These are phyloP conservation scores for Eremobia ochroleuca DNA, from an alignment of 2,888 invertebrate species.

Conservation along the genomic window DNA sequence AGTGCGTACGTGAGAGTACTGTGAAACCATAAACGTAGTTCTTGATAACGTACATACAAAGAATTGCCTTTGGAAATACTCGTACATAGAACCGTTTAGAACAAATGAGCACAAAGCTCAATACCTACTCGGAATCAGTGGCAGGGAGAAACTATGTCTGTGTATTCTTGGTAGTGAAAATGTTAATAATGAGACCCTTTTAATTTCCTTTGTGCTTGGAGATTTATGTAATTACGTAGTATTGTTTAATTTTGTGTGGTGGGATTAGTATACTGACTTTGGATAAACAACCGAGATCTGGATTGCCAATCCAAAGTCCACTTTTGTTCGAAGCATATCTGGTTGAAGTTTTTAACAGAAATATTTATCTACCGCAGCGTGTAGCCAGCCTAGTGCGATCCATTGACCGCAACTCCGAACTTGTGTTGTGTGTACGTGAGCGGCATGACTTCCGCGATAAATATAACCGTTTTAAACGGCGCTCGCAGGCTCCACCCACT, in stretches of 20 bases:
- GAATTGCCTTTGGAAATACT: too few relatives aligned
- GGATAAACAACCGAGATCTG: not conserved
- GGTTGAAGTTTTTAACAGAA: not conserved
- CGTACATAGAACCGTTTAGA: too few relatives aligned
- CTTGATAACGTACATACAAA: not conserved
- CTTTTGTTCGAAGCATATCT: not conserved
- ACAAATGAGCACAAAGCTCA: not conserved
- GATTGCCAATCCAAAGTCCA: not conserved
- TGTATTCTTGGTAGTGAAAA: not conserved
- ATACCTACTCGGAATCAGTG: not conserved
- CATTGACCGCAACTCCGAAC: constrained; percentile 60
- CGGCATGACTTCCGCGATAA: constrained; percentile 71
- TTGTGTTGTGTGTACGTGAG: constrained; percentile 72
- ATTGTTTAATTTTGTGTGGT: not conserved
- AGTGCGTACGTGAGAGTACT: not conserved
- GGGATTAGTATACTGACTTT: not conserved
- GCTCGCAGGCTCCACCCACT: constrained; percentile 58
- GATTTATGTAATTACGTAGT: not conserved
- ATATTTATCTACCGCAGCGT: constrained; percentile 16
- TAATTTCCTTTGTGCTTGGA: not conserved
- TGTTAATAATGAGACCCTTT: not conserved
- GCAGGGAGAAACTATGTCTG: not conserved
- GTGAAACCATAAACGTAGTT: not conserved
- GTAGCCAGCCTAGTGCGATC: constrained; percentile 46
- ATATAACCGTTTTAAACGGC: constrained; percentile 70